Base-by-base conservation (phyloP, 2,888 invertebrate genomes). In the Autographa gamma region DNA sequence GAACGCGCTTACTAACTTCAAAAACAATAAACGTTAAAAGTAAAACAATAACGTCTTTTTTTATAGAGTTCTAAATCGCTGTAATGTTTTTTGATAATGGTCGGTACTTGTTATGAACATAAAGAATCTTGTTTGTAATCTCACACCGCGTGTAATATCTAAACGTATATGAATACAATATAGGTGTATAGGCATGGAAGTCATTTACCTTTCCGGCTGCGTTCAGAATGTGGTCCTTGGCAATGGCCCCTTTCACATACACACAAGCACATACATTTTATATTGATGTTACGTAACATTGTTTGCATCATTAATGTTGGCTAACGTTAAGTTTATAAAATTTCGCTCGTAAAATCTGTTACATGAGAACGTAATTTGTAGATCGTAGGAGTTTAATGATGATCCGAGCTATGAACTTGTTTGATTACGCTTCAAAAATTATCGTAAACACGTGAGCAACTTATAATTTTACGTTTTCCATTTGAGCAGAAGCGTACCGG, bases 181-280 rank as follows among this genome's bases (percentile, higher is more conserved):
- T 84, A 83, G 78, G 77, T 85, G 82, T 83, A 81, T 85, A 81
- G 85, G 85, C 82, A 87, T 86, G 85, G 79, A 85, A 93, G 93
- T 92, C 91, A 91, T 92, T 92, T 91, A 93, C 92, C 92, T 93
- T 90, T 92, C 89, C 85, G 89, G 86, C 86, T 89, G 89, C 88
- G 88, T 87, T 90, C 89, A 87, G 89, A 89, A 67, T 86, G 84
- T 88, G 86, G 90, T 93, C 93, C 93, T 93, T 93, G 93, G 91
- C 93, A 93, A 87, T 93, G 93, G 92, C 93, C 92, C 88, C 91
- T 93, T 93, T 93, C 89, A 90, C 90, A 91, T 89, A 89, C 88
- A 87, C 87, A 90, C 87, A 88, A 88, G 88, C 88, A 88, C 85
- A 89, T 87, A 91, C 88, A 90, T 91, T 91, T 25, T 25, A 25